Base-by-base conservation (phyloP, 37 sponge, comb jelly and placozoan genomes). In the Tethya wilhelma region DNA sequence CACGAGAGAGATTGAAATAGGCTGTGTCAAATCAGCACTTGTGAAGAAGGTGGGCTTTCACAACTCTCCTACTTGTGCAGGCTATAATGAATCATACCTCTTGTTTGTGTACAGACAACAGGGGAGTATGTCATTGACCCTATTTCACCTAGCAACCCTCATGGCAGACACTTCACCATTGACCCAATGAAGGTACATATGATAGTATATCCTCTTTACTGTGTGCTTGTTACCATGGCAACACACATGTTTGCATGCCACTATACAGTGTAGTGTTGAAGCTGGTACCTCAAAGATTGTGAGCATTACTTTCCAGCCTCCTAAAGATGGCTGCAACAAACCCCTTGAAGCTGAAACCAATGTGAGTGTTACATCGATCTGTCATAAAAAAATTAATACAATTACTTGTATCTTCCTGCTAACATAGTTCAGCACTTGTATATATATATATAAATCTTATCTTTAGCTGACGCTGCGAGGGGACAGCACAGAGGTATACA, bases 61-160 rank as follows among this genome's bases (percentile, higher is more conserved):
- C 11, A n/a, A 7, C 26, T 60, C 63, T n/a, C 6, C 11, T 12
- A n/a, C 28, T 42, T 28, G 38, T 46, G 69, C 11, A 20, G 17
- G 22, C 11, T 2, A 66, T 65, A 39, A 30, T 12, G n/a, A 23
- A 7, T 64, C 6, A 31, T 23, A 2, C 9, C 55, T 11, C 56
- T 71, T 19, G 11, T 38, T 57, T 56, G 67, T 63, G 23, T 67
- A 53, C 69, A 89, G 90, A 59, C n/a, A 1, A 30, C 70, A 49
- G 94, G 94, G 7, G 94, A 93, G 26, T 90, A 83, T 71, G 42
- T 56, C 33, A 78, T 93, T 74, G 94, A 93, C 2, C 56, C 94
- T 7, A 56, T 73, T 32, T 44, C 67, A 9, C 11, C 69, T 20
- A 56, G 66, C 38, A 72, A 74, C 29, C 66, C 69, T 44, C 45